A percentile compares a stretch with the other conserved stretches of the same genome.
These are phyloP conservation scores for Bicyclus anynana DNA, from an alignment of 1,140 invertebrate species.

Conservation along the genomic window DNA sequence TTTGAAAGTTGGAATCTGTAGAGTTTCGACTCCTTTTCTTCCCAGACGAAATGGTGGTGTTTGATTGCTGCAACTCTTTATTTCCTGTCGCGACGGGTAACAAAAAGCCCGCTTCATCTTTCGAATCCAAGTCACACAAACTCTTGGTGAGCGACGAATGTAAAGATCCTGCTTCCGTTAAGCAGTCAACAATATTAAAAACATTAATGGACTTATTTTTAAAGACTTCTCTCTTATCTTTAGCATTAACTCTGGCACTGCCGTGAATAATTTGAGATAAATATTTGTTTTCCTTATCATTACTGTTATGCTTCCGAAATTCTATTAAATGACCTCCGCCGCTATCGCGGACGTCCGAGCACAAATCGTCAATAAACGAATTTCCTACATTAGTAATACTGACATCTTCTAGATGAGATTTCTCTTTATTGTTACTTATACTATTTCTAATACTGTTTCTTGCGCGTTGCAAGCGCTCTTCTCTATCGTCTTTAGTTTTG, in stretches of 20 bases:
- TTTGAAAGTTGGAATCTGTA: conserved; percentile 71
- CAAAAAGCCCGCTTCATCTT: conserved; percentile 57
- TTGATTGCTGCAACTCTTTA: conserved; percentile 64
- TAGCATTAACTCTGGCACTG: conserved; percentile 38
- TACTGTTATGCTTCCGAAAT: conserved; percentile 41
- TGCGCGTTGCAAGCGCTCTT: conserved; percentile 50
- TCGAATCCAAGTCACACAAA: conserved; percentile 64
- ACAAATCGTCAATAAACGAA: conserved; percentile 48
- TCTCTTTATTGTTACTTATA: conserved; percentile 34
- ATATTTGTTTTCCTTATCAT: conserved; percentile 63
- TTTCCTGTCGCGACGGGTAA: conserved; percentile 48
- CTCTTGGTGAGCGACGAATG: conserved; percentile 70
- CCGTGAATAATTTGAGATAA: conserved; percentile 40
- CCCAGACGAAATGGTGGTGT: conserved; percentile 64
- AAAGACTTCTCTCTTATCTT: conserved; percentile 71
- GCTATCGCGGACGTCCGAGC: conserved; percentile 34
- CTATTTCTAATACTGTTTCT: conserved; percentile 53
- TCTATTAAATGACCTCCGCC: conserved; percentile 44
- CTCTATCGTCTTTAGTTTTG: conserved; percentile 41
- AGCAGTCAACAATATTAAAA: conserved; percentile 68
- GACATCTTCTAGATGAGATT: conserved; percentile 44
- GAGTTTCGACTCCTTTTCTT: conserved; percentile 74
- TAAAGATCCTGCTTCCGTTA: conserved; percentile 61
- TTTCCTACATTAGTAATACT: conserved; percentile 62
- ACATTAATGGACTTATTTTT: conserved; percentile 72